Conservation (phyloP, 2,797 vertebrate genomes). For the Scarus forsteni region DNA sequence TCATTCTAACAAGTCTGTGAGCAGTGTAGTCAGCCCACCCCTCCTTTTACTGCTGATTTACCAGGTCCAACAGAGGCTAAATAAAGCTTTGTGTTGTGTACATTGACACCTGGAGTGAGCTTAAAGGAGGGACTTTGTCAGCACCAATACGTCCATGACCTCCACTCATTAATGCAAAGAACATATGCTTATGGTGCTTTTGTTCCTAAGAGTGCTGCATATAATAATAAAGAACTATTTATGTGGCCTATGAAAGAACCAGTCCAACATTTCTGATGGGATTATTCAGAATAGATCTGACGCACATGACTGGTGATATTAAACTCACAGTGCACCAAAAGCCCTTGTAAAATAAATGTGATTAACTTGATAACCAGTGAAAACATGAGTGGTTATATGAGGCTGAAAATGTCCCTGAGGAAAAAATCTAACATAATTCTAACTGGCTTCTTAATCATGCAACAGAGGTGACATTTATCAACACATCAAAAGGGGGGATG, state of each 20-base stretch:
- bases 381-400: conserved; percentile 32
- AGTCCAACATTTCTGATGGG: conserved; percentile 22
- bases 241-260: background rate
- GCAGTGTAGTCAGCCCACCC: conserved; percentile 39
- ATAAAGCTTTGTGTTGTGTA: conserved; percentile 47
- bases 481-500: conserved; percentile 65
- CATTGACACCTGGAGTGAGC: conserved; percentile 36
- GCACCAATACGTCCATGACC: conserved; percentile 35
- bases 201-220: background rate
- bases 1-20: conserved; percentile 71
- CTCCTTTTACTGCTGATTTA: conserved; percentile 30
- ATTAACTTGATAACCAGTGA: conserved; percentile 48
- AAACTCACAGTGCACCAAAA: conserved; percentile 30
- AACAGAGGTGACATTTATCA: conserved; percentile 74
- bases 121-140: conserved; percentile 40
- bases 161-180: conserved; percentile 28
- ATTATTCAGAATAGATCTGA: conserved; percentile 34
- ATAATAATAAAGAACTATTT: background rate
- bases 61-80: conserved; percentile 46
- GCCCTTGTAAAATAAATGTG: conserved; percentile 30
- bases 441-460: conserved; percentile 63
- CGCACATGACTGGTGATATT: conserved; percentile 31
- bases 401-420: conserved; percentile 45
- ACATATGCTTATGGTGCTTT: conserved; percentile 12
- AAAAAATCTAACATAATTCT: conserved; percentile 47